Conservation (phyloP, 2,797 vertebrate genomes). For the Lutjanus argentimaculatus region DNA sequence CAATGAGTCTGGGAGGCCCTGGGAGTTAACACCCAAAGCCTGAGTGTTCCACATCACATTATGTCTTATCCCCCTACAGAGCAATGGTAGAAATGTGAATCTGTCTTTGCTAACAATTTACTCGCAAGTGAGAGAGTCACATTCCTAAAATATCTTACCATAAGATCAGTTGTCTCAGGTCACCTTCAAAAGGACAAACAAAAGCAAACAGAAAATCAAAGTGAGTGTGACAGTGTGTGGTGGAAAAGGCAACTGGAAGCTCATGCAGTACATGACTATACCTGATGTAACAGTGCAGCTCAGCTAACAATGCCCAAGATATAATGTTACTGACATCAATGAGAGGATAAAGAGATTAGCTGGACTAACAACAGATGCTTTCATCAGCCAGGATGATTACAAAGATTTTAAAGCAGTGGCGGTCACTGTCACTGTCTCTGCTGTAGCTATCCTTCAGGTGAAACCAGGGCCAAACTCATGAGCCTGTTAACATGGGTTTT, state of each 20-base stretch:
- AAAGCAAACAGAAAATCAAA: constrained; percentile 73
- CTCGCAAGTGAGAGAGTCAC: background rate
- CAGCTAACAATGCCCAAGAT: constrained; percentile 78
- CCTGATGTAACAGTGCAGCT: constrained; percentile 77
- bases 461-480: constrained; percentile 44
- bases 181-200: constrained; percentile 84
- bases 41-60: constrained; percentile 92
- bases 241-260: constrained; percentile 66
- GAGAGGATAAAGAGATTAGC: constrained; percentile 82
- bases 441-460: constrained; percentile 36
- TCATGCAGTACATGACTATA: constrained; percentile 55
- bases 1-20: constrained; percentile 84
- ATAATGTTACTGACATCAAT: constrained; percentile 85
- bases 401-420: constrained; percentile 82
- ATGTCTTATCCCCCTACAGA: constrained; percentile 89
- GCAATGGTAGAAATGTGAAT: constrained; percentile 3
- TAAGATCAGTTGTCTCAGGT: constrained; percentile 90
- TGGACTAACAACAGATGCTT: constrained; percentile 73
- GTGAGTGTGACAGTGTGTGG: constrained; percentile 41
- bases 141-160: constrained; percentile 83
- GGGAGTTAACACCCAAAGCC: constrained; percentile 87
- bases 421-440: constrained; percentile 59
- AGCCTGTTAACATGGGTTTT: background rate
- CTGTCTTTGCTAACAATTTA: background rate
- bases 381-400: constrained; percentile 71